Conservation (phyloP, 2,888 invertebrate genomes). For the Rhagium mordax region DNA sequence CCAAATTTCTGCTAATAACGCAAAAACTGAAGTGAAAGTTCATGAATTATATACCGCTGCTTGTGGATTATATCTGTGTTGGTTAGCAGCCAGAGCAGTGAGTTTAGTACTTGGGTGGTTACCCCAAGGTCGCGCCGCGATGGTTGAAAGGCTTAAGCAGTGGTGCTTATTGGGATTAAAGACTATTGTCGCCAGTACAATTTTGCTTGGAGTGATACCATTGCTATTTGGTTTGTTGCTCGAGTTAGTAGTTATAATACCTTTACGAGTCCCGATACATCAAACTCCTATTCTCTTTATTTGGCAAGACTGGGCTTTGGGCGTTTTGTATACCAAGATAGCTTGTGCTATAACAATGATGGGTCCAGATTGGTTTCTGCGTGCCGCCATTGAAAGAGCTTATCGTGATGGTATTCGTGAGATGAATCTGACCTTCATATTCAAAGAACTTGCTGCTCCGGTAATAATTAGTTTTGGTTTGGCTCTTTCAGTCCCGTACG, state of each 20-base stretch:
- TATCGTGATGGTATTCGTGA: constrained; percentile 95
- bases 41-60: constrained; percentile 98
- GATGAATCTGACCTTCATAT: constrained; percentile 90
- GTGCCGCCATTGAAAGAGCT: constrained; percentile 92
- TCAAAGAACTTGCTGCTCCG: constrained; percentile 90
- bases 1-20: constrained; percentile 59
- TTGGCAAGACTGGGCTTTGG: constrained; percentile 98
- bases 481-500: constrained; percentile 94
- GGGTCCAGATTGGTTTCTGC: constrained; percentile 97
- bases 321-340: constrained; percentile 97
- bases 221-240: constrained; percentile 92
- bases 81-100: constrained; percentile 89
- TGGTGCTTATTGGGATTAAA: constrained; percentile 85
- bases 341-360: constrained; percentile 97
- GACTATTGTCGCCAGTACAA: constrained; percentile 82
- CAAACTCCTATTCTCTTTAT: constrained; percentile 92
- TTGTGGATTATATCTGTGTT: constrained; percentile 94
- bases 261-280: constrained; percentile 91
- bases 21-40: constrained; percentile 71
- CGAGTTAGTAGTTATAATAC: constrained; percentile 93
- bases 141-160: constrained; percentile 79
- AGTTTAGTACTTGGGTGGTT: constrained; percentile 89
- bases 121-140: constrained; percentile 88
- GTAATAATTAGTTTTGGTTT: constrained; percentile 91
- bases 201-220: constrained; percentile 92